Evolutionary conservation across 2,797 vertebrate species (phyloP).

Genomic region (Sphenopsis melanotis): DNA sequence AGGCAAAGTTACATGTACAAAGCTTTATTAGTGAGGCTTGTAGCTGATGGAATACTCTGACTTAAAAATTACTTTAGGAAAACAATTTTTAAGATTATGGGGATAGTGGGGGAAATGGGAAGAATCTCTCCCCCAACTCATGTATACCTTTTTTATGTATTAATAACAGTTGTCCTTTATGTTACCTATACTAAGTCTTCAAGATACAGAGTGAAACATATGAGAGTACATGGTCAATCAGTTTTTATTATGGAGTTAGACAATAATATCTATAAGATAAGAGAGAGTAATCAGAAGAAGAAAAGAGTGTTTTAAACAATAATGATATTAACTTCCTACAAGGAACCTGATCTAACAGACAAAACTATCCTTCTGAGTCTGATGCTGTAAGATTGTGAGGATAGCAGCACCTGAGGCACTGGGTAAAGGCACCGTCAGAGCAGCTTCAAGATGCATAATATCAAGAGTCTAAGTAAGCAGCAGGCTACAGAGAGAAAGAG

Average conservation of each 20-base stretch:
- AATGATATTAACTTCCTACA: background rate
- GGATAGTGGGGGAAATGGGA: fast-evolving
- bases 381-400: background rate
- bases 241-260: background rate
- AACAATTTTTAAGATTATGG: background rate
- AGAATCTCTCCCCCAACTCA: background rate
- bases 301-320: background rate
- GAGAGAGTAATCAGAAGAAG: background rate
- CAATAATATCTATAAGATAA: background rate
- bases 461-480: background rate
- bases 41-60: background rate
- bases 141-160: background rate
- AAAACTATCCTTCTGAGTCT: background rate
- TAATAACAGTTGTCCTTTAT: background rate
- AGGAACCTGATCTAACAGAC: background rate
- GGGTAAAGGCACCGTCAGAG: background rate
- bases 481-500: background rate
- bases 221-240: background rate
- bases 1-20: background rate
- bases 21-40: background rate
- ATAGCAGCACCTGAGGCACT: background rate
- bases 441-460: background rate
- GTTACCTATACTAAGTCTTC: background rate
- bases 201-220: background rate
- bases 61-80: background rate